Evolutionary conservation across 2,113 vertebrate species (phyloP), one percentile per base, ranked within the genome.

Genomic region (Bostrychus sinensis): DNA sequence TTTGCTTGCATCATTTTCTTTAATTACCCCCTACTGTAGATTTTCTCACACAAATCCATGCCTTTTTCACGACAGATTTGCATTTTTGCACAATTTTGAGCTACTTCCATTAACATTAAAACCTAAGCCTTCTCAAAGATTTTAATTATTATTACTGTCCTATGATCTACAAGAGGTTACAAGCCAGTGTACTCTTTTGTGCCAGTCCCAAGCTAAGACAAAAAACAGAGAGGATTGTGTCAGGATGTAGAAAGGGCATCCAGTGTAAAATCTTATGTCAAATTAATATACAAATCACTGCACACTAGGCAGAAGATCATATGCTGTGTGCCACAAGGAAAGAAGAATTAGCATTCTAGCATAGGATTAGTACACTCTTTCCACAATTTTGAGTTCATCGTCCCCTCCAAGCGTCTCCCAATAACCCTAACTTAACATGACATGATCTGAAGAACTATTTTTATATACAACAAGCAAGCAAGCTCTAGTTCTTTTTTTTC

Each of bases 391-490:
- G 13, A 25, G 22, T 48, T 3, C 20, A 23, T 23, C 10, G 22
- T 19, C 42, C 5, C 25, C 20, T 3, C 13, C 26, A 51, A 72
- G 55, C 61, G 42, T 71, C 66, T 70, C 26, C 43, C 56, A 46
- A 60, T 66, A 69, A 81, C 34, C 58, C 14, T 82, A 76, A 83
- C 74, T 69, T 75, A 32, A 78, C 36, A 32, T 82, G 77, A 85
- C 77, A 66, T 67, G 65, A 78, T 78, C 74, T 59, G 56, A 73
- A 69, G 56, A 63, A 62, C 75, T 78, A 76, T 88, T 83, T 86
- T 87, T 80, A 83, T 60, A 54, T 11, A 5, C 23, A 28, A 66
- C 53, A 63, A 57, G 66, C 62, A 63, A 57, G 66, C 62, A 5
- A 14, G 62, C 79, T 75, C 57, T 54, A 12, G 57, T 78, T 77